Percentiles rank a stretch among this genome's conserved stretches.
Conservation (phyloP, 2,888 invertebrate genomes). For the Aphidoletes aphidimyza region DNA sequence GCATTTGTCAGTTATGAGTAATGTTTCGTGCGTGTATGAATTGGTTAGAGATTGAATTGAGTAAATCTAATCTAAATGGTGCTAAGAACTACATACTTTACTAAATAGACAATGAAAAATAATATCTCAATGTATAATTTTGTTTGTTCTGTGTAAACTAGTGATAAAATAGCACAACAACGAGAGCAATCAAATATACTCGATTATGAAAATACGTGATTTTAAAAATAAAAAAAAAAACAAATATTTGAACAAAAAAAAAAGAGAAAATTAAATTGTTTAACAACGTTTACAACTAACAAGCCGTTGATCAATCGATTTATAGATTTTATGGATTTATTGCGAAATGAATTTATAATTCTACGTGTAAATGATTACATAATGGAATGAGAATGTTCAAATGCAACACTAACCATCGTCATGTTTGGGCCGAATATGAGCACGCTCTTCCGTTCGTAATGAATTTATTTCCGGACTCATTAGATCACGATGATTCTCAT, state of each 20-base stretch:
- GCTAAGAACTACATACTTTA: conserved; percentile 9
- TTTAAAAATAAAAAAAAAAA: not conserved
- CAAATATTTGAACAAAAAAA: conserved; percentile 53
- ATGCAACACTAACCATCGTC: conserved; percentile 61
- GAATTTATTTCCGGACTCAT: conserved; percentile 77
- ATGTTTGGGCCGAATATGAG: conserved; percentile 58
- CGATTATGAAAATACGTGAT: conserved; percentile 43
- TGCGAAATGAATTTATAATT: conserved; percentile 52
- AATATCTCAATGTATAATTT: not conserved
- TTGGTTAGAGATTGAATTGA: not conserved
- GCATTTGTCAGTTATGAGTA: conserved; percentile 45
- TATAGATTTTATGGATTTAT: conserved; percentile 29
- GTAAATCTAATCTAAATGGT: conserved; percentile 34
- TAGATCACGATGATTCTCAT: conserved; percentile 64
- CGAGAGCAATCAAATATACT: conserved; percentile 44
- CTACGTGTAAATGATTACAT: conserved; percentile 5
- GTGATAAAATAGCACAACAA: conserved; percentile 41
- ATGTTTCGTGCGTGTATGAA: conserved; percentile 43
- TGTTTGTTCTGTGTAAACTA: not conserved
- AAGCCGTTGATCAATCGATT: conserved; percentile 13
- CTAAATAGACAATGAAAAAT: not conserved
- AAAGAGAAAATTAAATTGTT: conserved; percentile 47
- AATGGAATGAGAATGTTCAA: conserved; percentile 48
- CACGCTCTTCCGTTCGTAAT: conserved; percentile 69
- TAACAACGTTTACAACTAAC: not conserved